Conservation (phyloP, 2,113 vertebrate genomes). For the Lota lota region DNA sequence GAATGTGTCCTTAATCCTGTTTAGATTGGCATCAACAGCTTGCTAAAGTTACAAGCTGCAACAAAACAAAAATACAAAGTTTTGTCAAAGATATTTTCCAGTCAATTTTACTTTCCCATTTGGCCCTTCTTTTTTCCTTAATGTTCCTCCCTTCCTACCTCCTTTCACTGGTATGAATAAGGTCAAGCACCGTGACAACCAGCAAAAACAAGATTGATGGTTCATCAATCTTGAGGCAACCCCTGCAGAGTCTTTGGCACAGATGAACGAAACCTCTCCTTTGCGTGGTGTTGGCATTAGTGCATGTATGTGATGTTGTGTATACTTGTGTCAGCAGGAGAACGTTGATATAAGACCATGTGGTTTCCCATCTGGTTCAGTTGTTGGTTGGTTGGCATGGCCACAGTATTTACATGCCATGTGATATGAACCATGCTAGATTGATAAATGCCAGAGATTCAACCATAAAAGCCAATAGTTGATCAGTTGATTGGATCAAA, state of each 20-base stretch:
- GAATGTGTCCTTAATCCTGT: constrained; percentile 45
- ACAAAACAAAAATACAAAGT: constrained; percentile 10
- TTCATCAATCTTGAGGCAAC: no score
- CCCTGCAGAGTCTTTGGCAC: no score
- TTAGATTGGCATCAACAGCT: constrained; percentile 20
- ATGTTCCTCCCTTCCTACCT: no score
- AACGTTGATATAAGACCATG: constrained; percentile 21
- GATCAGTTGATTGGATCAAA: constrained; percentile 24
- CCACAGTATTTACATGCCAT: constrained; percentile 24
- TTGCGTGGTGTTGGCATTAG: background rate
- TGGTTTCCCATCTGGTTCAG: constrained; percentile 32
- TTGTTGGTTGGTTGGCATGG: constrained; percentile 17
- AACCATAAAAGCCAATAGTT: constrained; percentile 34
- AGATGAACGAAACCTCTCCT: no score
- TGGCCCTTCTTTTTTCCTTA: no score
- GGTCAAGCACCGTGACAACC: no score
- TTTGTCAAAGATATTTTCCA: no score
- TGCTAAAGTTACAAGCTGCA: constrained; percentile 2
- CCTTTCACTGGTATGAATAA: no score
- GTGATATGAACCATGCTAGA: constrained; percentile 32
- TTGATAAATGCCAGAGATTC: constrained; percentile 37
- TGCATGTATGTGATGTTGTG: constrained; percentile 2
- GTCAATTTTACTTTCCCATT: no score
- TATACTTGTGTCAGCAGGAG: constrained; percentile 12
- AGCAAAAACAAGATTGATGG: no score